Base-by-base conservation (phyloP, 2,797 vertebrate genomes). In the Urosaurus nigricauda region DNA sequence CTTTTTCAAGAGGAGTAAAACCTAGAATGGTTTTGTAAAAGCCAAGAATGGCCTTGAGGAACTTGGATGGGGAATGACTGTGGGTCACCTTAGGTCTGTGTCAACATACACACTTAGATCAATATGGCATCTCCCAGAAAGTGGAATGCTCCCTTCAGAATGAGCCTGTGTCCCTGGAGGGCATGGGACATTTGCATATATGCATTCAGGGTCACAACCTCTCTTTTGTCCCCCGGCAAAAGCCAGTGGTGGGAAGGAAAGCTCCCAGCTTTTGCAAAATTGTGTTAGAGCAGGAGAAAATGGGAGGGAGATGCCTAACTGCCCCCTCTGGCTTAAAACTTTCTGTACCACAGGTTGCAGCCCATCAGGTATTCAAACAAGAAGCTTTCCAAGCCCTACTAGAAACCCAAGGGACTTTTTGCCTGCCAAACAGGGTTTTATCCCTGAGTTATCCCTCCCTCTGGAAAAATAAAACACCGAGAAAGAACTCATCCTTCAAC, bases 161-260 rank as follows among this genome's bases (percentile, higher is more conserved):
- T 7, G n/a, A 90, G 16, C 16, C 4, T 35, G 5, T 19, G 53
- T n/a, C 84, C 19, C 70, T 4, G 12, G n/a, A 81, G 11, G 51
- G 19, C 40, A 32, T 4, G 16, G n/a, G 17, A 26, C 40, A 65
- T 77, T 65, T 75, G 2, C 58, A 88, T 26, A n/a, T 71, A 24
- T 29, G 13, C 3, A 19, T 35, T 60, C 21, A 40, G n/a, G 35
- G 56, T 29, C 6, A 4, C 35, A 83, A 35, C 1, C 40, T 47
- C 26, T n/a, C n/a, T 85, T 86, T 63, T 75, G 3, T 68, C 65
- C 65, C 65, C 26, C 13, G 29, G 88, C 60, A 73, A 92, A 92
- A 78, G 32, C 51, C 68, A 8, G 26, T 51, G 29, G 40, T 51
- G 65, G 51, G 40, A 24, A 32, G 53, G 40, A 58, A 12, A 12